Conservation (phyloP, 2,797 vertebrate genomes). For the Lacerta agilis region DNA sequence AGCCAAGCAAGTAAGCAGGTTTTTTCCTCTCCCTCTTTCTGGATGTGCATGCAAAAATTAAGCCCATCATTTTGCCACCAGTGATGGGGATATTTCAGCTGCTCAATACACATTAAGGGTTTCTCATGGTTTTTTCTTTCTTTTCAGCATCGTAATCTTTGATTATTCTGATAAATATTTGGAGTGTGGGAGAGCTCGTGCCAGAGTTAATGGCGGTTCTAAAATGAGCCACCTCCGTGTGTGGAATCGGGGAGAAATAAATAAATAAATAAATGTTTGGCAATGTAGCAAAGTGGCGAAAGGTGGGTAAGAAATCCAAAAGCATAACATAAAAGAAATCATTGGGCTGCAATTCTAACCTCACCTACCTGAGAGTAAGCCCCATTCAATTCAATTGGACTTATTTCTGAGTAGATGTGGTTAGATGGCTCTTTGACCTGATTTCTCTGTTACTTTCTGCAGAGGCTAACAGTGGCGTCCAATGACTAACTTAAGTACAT, state of each 20-base stretch:
- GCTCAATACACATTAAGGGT: slow-evolving; percentile 69
- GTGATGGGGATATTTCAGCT: slow-evolving; percentile 66
- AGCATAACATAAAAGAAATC: too few species aligned
- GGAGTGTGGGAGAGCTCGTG: slow-evolving; percentile 62
- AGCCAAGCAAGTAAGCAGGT: slow-evolving; percentile 53
- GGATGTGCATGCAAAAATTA: slow-evolving; percentile 62
- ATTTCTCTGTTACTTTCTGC: neutral
- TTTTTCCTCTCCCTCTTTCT: neutral
- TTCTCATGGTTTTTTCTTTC: slow-evolving; percentile 25
- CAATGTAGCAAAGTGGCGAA: slow-evolving; percentile 26
- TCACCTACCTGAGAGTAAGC: too few species aligned
- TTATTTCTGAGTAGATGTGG: neutral
- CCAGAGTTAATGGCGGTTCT: slow-evolving; percentile 60
- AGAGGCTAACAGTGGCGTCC: neutral
- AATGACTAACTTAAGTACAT: too few species aligned
- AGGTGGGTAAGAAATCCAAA: too few species aligned
- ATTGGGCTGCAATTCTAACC: too few species aligned
- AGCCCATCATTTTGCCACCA: slow-evolving; percentile 65
- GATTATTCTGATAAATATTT: slow-evolving; percentile 77
- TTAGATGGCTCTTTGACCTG: slow-evolving; percentile 10
- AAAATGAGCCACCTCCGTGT: slow-evolving; percentile 40
- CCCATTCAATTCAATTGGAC: too few species aligned
- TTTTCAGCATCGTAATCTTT: slow-evolving; percentile 72
- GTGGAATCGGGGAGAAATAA: neutral
- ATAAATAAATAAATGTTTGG: slow-evolving; percentile 33